Percentiles rank a stretch among this genome's conserved stretches.
Conservation (phyloP, 2,888 invertebrate genomes). For the Nymphalis c-album region DNA sequence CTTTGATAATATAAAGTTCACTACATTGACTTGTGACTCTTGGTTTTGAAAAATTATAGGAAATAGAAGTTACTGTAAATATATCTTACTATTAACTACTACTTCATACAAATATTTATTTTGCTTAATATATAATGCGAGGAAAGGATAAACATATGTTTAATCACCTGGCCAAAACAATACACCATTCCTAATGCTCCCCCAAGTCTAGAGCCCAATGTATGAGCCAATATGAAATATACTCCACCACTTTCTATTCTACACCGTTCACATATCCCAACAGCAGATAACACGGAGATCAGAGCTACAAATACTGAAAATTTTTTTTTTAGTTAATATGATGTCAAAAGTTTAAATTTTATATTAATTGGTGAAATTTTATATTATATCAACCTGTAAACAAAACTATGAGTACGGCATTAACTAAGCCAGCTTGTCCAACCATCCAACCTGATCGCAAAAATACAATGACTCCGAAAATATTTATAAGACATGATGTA, state of each 20-base stretch:
- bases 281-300: slow-evolving; percentile 95
- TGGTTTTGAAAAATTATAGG: too few relatives aligned
- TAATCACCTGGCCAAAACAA: slow-evolving; percentile 94
- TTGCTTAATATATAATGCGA: too few relatives aligned
- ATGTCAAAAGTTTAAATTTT: not conserved
- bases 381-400: slow-evolving; percentile 83
- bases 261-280: slow-evolving; percentile 97
- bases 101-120: too few relatives aligned
- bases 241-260: slow-evolving; percentile 98
- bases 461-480: slow-evolving; percentile 98
- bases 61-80: too few relatives aligned
- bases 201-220: slow-evolving; percentile 95
- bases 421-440: slow-evolving; percentile 91
- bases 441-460: slow-evolving; percentile 98
- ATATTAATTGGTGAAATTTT: too few relatives aligned
- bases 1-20: too few relatives aligned
- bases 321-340: not conserved
- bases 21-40: too few relatives aligned
- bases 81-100: too few relatives aligned
- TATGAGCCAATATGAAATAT: slow-evolving; percentile 96
- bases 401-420: slow-evolving; percentile 90
- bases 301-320: slow-evolving; percentile 91
- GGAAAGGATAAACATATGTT: not conserved
- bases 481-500: slow-evolving; percentile 97
- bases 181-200: slow-evolving; percentile 96